Percentiles rank a stretch among this genome's conserved stretches.
Conservation (phyloP, 2,888 invertebrate genomes). For the Euplagia quadripunctaria region DNA sequence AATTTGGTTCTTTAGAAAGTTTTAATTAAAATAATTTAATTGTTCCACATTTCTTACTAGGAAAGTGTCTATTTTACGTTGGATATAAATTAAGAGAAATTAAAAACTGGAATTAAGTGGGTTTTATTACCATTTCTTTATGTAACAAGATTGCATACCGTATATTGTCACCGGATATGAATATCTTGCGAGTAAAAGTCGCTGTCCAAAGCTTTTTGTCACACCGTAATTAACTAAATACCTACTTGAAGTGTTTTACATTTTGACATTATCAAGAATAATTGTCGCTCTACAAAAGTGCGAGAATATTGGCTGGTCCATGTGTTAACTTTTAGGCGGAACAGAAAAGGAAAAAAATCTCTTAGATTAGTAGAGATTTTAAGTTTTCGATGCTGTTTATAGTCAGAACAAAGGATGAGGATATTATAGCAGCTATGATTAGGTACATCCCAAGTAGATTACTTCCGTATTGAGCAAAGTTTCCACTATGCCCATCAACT, state of each 20-base stretch:
- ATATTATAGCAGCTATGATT: too few relatives aligned
- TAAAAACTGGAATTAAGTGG: not conserved
- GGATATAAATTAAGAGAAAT: conserved; percentile 5
- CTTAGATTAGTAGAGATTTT: not conserved
- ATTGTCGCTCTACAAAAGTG: not conserved
- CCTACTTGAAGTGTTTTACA: not conserved
- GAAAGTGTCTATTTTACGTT: not conserved
- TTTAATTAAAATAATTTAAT: conserved; percentile 19
- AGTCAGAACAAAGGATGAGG: not conserved
- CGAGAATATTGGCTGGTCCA: not conserved
- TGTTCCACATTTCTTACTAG: conserved; percentile 5
- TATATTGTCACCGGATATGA: not conserved
- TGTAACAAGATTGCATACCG: not conserved
- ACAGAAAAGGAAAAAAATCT: not conserved
- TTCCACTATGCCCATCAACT: too few relatives aligned
- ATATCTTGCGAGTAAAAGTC: not conserved
- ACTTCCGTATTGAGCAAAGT: too few relatives aligned
- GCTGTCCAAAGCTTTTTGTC: conserved; percentile 1
- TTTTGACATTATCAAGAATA: not conserved
- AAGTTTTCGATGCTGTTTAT: too few relatives aligned
- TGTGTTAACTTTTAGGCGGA: not conserved
- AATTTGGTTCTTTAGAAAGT: conserved; percentile 26
- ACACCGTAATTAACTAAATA: not conserved
- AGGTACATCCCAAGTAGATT: too few relatives aligned
- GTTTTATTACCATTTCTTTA: not conserved